Evolutionary conservation across 2,888 invertebrate species (phyloP), one percentile per base, ranked within the genome.

Genomic region (Monopis laevigella): DNA sequence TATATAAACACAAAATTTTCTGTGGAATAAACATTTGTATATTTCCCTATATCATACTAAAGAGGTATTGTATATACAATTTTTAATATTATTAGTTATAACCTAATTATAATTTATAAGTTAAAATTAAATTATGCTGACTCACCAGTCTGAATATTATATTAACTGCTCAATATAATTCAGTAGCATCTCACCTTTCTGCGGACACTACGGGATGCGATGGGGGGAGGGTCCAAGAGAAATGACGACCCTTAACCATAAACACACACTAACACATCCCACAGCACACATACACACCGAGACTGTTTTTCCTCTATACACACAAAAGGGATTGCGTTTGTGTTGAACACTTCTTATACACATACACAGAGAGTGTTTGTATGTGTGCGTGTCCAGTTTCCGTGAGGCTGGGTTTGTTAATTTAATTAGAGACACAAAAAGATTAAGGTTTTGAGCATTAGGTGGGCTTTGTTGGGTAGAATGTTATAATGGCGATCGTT

Each of bases 231-330:
- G 80, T 80, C 80, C 80, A 80, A 74, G 78, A 80, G 80, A 80
- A 78, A 80, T 80, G 80, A 80, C 80, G 80, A 77, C 80, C 80
- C 80, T 80, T 80, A 80, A 80, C 80, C 80, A 80, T n/a, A 77
- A 71, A 74, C 78, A 77, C 78, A 78, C 75, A 77, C 72, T 69
- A 62, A 63, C 54, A 67, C 59, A 50, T 62, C 59, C 59, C 58
- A 57, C 67, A 65, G 27, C 66, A 67, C 63, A 67, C 67, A 51
- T 24, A 38, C 45, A 32, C 51, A n/a, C 26, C 48, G 40, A 27
- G 46, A 13, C 17, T 40, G 10, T 6, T 17, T 18, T 40, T 29
- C 18, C 40, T 17, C n/a, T 40, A 28, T 17, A 13, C 39, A 28
- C 13, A 28, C 12, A 40, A 19, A 28, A 40, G 19, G 19, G 28